A percentile compares a stretch with the other conserved stretches of the same genome.
These are phyloP conservation scores for Tenodera sinensis DNA, from an alignment of 2,888 invertebrate species.

Conservation along the genomic window DNA sequence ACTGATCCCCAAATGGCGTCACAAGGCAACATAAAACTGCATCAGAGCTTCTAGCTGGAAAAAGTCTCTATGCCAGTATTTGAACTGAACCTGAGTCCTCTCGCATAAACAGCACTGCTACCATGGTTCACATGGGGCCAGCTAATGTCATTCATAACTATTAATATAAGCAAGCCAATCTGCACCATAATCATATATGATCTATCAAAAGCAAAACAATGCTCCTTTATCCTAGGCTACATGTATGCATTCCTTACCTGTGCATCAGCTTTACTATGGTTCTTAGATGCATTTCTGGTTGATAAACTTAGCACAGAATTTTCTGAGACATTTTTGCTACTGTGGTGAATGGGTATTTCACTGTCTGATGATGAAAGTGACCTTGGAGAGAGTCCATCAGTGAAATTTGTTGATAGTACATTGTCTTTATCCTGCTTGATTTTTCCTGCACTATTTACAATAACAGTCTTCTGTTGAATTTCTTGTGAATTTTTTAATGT, in stretches of 20 bases:
- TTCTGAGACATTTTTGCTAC: background rate
- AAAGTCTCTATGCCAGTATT: no score
- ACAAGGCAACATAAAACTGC: no score
- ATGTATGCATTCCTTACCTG: background rate
- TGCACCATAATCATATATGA: no score
- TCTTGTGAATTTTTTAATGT: background rate
- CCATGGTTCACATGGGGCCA: no score
- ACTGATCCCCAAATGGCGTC: no score
- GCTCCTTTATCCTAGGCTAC: no score
- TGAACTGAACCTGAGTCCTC: no score
- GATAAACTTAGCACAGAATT: background rate
- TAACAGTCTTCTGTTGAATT: background rate
- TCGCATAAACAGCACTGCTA: no score
- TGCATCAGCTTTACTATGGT: background rate
- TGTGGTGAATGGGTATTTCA: background rate
- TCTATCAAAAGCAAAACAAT: no score
- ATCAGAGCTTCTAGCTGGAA: no score
- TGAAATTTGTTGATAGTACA: background rate
- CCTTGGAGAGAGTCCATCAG: background rate
- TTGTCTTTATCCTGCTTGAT: background rate
- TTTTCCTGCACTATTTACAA: background rate
- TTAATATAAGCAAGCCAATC: no score
- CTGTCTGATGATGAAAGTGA: background rate
- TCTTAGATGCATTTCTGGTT: background rate
- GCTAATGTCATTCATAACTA: no score